A percentile compares a stretch with the other conserved stretches of the same genome.
Conservation (phyloP, 2,113 vertebrate species). For the Neolamprologus ventralis region DNA sequence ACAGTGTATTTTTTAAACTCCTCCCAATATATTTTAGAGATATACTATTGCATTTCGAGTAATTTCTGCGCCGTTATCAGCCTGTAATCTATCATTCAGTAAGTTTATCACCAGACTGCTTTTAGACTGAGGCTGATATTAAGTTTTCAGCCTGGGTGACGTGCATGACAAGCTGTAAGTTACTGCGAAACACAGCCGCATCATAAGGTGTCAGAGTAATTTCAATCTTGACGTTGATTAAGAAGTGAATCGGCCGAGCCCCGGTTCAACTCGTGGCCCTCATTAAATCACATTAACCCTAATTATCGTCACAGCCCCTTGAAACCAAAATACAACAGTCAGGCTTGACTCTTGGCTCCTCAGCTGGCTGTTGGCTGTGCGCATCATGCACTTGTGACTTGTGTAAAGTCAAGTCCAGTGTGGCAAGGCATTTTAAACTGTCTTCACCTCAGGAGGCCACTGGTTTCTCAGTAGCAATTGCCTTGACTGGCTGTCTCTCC, state of each 20-base stretch:
- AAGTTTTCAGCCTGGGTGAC: background rate
- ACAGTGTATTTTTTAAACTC: constrained; percentile 31
- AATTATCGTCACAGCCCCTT: constrained; percentile 48
- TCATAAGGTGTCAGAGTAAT: constrained; percentile 38
- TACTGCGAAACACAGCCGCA: background rate
- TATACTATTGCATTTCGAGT: background rate
- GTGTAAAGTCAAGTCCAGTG: constrained; percentile 17
- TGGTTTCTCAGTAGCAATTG: constrained; percentile 14
- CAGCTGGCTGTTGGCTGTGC: constrained; percentile 1
- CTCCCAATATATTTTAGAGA: constrained; percentile 12
- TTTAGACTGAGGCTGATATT: background rate
- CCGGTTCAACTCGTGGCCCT: constrained; percentile 14
- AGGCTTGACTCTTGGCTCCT: constrained; percentile 13
- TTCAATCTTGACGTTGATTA: constrained; percentile 39
- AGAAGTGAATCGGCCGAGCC: background rate
- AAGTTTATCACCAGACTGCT: background rate
- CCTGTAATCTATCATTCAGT: background rate
- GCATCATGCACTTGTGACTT: constrained; percentile 14
- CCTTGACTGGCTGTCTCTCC: background rate
- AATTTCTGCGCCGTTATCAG: background rate
- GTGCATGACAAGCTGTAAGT: background rate
- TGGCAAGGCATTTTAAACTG: constrained; percentile 32
- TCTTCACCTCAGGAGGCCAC: constrained; percentile 42
- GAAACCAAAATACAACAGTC: constrained; percentile 20
- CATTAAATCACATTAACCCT: constrained; percentile 64